Percentiles rank a stretch among this genome's conserved stretches.
Evolutionary conservation across 2,888 invertebrate genomes (phyloP).

Genomic region (Drosophila eohydei): DNA sequence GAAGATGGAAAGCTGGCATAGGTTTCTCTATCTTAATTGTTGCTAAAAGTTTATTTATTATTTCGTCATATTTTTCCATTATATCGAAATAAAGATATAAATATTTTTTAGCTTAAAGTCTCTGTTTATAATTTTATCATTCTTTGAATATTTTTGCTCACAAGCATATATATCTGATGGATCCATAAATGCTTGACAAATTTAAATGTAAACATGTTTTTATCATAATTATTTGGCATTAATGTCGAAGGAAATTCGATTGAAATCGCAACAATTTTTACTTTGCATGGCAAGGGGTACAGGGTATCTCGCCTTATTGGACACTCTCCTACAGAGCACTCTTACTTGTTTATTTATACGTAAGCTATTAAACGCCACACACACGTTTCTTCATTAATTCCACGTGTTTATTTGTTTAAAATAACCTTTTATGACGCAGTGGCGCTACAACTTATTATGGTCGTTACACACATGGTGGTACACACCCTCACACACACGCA

Average conservation of each 20-base stretch:
- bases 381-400: slow-evolving; percentile 76
- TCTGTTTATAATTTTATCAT: no score
- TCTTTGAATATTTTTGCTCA: no score
- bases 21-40: no score
- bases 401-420: slow-evolving; percentile 78
- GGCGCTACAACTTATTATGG: slow-evolving; percentile 64
- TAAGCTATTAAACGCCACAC: slow-evolving; percentile 51
- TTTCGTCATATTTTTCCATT: no score
- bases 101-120: no score
- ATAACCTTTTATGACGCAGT: slow-evolving; percentile 73
- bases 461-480: slow-evolving; percentile 37
- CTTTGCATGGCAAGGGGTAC: neutral
- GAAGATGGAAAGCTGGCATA: no score
- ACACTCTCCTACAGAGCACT: slow-evolving; percentile 4
- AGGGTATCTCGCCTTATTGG: slow-evolving; percentile 5
- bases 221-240: neutral
- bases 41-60: no score
- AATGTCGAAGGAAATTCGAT: neutral
- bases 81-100: no score
- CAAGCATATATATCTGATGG: no score
- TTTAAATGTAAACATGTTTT: neutral
- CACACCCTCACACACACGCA: slow-evolving; percentile 17
- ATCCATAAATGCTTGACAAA: no score
- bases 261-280: neutral
- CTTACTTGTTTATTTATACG: slow-evolving; percentile 18